Percentiles rank a stretch among this genome's conserved stretches.
Conservation (phyloP, 2,888 invertebrate species). For the Seira musarum region DNA sequence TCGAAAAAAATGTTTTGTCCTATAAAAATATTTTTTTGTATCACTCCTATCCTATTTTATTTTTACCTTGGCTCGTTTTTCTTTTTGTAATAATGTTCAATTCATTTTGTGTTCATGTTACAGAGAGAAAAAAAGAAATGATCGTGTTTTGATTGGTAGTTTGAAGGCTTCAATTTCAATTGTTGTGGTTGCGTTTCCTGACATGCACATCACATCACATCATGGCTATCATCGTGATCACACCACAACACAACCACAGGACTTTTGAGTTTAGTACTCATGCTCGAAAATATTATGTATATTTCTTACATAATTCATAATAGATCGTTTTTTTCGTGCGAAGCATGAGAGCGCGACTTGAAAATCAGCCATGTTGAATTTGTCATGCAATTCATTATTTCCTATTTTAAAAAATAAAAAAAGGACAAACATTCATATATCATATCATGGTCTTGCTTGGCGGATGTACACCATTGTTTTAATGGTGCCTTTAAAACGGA, state of each 20-base stretch:
- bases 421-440: constrained; percentile 1
- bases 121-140: constrained; percentile 23
- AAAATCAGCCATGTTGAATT: constrained; percentile 56
- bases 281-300: constrained; percentile 1
- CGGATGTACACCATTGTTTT: constrained; percentile 51
- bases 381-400: constrained; percentile 58
- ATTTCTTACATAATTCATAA: not conserved
- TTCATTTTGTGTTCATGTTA: constrained; percentile 57
- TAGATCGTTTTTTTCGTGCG: constrained; percentile 20
- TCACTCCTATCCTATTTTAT: too few relatives aligned
- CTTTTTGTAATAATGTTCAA: constrained; percentile 30
- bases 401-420: constrained; percentile 31
- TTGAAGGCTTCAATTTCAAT: constrained; percentile 47
- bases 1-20: too few relatives aligned
- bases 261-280: too few relatives aligned
- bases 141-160: constrained; percentile 49
- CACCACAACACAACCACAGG: too few relatives aligned
- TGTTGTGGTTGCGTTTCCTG: constrained; percentile 53
- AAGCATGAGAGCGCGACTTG: too few relatives aligned
- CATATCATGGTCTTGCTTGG: constrained; percentile 15
- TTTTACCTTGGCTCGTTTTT: too few relatives aligned
- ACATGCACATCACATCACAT: constrained; percentile 43
- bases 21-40: too few relatives aligned
- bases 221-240: too few relatives aligned
- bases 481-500: too few relatives aligned